Evolutionary conservation across 2,888 invertebrate genomes (phyloP).

Genomic region (Nymphalis polychloros): DNA sequence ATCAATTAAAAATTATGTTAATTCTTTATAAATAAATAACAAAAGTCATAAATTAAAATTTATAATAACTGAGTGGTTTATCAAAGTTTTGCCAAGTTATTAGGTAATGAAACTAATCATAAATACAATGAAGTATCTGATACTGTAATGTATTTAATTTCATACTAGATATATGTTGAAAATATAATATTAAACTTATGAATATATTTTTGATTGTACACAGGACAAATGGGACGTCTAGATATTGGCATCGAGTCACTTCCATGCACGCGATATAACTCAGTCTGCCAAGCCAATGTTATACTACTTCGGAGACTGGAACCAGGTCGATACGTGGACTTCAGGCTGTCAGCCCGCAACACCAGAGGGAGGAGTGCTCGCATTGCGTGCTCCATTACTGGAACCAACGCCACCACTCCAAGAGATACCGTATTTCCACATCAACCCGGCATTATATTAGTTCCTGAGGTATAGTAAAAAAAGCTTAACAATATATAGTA

Average conservation of each 20-base stretch:
- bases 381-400: slow-evolving; percentile 90
- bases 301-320: slow-evolving; percentile 88
- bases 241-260: slow-evolving; percentile 90
- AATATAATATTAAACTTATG: not conserved
- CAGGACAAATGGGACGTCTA: slow-evolving; percentile 86
- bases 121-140: too few species aligned
- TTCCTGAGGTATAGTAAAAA: slow-evolving; percentile 84
- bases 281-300: slow-evolving; percentile 94
- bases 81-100: too few species aligned
- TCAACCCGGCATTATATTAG: slow-evolving; percentile 88
- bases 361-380: slow-evolving; percentile 88
- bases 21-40: too few species aligned
- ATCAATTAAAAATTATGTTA: too few species aligned
- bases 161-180: not conserved
- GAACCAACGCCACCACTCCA: slow-evolving; percentile 92
- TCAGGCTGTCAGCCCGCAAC: slow-evolving; percentile 87
- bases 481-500: not conserved
- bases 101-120: too few species aligned
- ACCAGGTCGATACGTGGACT: slow-evolving; percentile 92
- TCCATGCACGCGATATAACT: slow-evolving; percentile 92
- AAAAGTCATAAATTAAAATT: too few species aligned
- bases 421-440: slow-evolving; percentile 91
- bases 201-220: slow-evolving; percentile 17
- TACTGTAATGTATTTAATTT: too few species aligned
- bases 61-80: too few species aligned